Evolutionary conservation across 2,888 invertebrate genomes (phyloP), one percentile per base, ranked within the genome.

Genomic region (Cotesia congregata): DNA sequence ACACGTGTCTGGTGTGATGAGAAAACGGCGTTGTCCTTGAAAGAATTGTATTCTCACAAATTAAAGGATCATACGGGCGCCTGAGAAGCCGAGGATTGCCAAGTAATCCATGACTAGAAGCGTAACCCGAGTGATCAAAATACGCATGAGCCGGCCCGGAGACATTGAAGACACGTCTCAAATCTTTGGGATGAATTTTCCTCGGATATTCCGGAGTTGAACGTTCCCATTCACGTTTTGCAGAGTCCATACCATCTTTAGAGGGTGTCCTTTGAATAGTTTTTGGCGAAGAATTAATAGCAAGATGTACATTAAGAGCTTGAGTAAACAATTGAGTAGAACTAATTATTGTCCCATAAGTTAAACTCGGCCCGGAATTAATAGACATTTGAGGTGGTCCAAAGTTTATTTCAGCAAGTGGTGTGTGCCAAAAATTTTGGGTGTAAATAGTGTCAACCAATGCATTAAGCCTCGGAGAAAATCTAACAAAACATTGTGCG

Each of bases 301-400:
- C 15, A 76, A 83, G 80, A 7, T 86, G 83, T 0, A 87, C 85
- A 67, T 88, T 86, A 61, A 89, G 83, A 1, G 89, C 88, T 70
- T 89, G 89, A 0, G 88, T 88, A 50, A 89, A 89, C 0, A 89
- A 77, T 59, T 89, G 89, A 0, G 88, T 88, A 0, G 89, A 88
- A 41, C 89, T 89, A 67, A 89, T 89, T 59, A 86, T 86, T 6
- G 85, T 86, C 1, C 89, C 89, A 67, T 89, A 89, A 1, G 89
- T 89, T 6, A 89, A 79, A 38, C 85, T 84, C 1, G 89, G 88
- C 0, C 86, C 87, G 0, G 88, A 89, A 50, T 84, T 86, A 74
- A 89, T 89, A 59, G 86, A 87, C 89, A 89, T 89, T 69, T 88
- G 89, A 0, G 89, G 89, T 0, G 89, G 89, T 0, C 89, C 88